Conservation (phyloP, 2,888 invertebrate species). For the Acanthococcus lagerstroemiae region DNA sequence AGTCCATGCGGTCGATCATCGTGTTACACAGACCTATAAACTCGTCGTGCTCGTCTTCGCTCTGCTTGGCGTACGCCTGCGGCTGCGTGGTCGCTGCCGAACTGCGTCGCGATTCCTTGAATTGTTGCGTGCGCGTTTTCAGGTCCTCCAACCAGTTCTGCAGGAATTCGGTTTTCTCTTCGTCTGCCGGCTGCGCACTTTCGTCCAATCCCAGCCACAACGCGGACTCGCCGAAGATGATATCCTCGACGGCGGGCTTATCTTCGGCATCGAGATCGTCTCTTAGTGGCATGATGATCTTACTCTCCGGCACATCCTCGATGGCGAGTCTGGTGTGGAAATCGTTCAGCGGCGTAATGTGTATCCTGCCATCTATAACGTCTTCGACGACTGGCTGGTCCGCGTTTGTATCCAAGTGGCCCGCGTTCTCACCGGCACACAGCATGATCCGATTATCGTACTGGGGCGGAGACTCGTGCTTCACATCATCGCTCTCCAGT, state of each 20-base stretch:
- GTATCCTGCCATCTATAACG: neutral
- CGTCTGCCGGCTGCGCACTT: neutral
- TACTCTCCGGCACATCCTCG: too few species aligned
- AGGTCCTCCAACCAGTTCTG: conserved; percentile 11
- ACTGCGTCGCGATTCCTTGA: neutral
- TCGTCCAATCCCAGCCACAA: conserved; percentile 7
- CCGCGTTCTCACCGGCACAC: too few species aligned
- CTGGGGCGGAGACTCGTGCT: neutral
- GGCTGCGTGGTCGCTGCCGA: neutral
- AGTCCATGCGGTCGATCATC: conserved; percentile 20
- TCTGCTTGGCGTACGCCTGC: neutral
- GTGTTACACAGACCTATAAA: conserved; percentile 14
- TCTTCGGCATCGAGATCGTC: too few species aligned
- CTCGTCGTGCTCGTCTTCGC: conserved; percentile 12
- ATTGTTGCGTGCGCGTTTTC: conserved; percentile 1
- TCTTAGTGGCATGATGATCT: too few species aligned
- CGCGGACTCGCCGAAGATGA: neutral
- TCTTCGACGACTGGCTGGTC: neutral
- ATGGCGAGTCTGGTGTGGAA: neutral
- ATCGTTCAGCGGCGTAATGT: neutral
- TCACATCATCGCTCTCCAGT: neutral
- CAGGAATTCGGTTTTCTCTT: conserved; percentile 13
- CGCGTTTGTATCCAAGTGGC: too few species aligned
- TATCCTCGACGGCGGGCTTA: neutral
- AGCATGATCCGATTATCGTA: neutral